Evolutionary conservation across 2,113 vertebrate genomes (phyloP), one percentile per base, ranked within the genome.

Genomic region (zebrafish (Danio rerio)): DNA sequence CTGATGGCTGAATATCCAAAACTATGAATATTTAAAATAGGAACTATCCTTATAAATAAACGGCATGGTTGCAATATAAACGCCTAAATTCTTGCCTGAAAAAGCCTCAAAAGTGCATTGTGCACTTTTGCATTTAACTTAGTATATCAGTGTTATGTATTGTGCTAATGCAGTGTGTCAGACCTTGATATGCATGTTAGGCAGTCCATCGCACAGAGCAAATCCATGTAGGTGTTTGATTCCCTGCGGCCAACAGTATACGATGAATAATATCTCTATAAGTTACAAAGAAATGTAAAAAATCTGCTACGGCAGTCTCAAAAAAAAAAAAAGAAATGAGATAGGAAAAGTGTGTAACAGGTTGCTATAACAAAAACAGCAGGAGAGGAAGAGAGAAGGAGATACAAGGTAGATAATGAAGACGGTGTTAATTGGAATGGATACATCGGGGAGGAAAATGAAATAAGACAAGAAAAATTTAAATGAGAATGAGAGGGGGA

Each of bases 391-490:
- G 63, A 56, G 58, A 59, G 62, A 69, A 43, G 70, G 56, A 40
- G 74, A 62, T 84, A 81, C 58, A 53, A 80, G 42, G 12, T 73
- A 45, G 55, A 78, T 87, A 88, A 88, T 89, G 87, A 89, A 87
- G 76, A 74, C 63, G 78, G 71, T 87, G 86, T 82, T 88, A 88
- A 89, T 88, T 89, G 87, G 87, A 80, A 81, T 31, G 58, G 75
- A 81, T 86, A 81, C 87, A 86, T 87, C 73, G 55, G 87, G 87
- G 87, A 88, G 83, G 72, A 79, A 78, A 85, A 81, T 78, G 74
- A 83, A 81, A 85, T 85, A 81, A 78, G 73, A 83, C 53, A 21
- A 53, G 66, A 84, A 71, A 79, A 82, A 83, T 86, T 85, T 78
- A 86, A 83, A 86, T 79, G 83, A 86, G 80, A 73, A 79, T 70